Percentiles rank a stretch among this genome's conserved stretches.
Evolutionary conservation across 2,888 invertebrate genomes (phyloP).

Genomic region (Nezara viridula): DNA sequence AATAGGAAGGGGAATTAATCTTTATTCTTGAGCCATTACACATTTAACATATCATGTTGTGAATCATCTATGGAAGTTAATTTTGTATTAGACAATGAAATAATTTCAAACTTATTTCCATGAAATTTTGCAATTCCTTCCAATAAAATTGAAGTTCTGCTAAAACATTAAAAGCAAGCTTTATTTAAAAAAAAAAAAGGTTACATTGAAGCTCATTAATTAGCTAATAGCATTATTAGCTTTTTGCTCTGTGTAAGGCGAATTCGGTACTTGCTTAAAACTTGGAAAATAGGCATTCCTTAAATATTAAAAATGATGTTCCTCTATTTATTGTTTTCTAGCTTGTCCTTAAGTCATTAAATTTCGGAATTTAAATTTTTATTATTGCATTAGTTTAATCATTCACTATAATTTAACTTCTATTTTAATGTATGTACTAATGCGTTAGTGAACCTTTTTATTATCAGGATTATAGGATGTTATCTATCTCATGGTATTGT

Average conservation of each 20-base stretch:
- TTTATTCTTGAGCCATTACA: no score
- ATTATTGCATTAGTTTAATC: not conserved
- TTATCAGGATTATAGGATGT: not conserved
- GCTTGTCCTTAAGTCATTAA: not conserved
- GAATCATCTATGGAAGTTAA: no score
- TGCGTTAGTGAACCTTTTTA: not conserved
- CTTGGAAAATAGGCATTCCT: no score
- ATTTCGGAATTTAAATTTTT: not conserved
- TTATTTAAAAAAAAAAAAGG: no score
- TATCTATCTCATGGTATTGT: not conserved
- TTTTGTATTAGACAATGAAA: no score
- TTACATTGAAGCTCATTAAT: no score
- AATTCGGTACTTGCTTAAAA: no score
- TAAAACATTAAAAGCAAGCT: not conserved
- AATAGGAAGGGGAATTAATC: no score
- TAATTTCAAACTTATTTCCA: not conserved
- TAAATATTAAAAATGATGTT: no score
- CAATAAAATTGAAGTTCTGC: not conserved
- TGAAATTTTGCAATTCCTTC: not conserved
- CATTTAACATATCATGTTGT: no score
- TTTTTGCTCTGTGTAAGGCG: no score
- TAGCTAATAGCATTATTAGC: no score
- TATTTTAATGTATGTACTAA: not conserved
- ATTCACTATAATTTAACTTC: not conserved
- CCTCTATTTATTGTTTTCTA: not conserved